A percentile compares a stretch with the other conserved stretches of the same genome.
phyloP scores from a whole-genome alignment of 1,140 invertebrate genomes.

The Macrobrachium rosenbergii region DNA sequence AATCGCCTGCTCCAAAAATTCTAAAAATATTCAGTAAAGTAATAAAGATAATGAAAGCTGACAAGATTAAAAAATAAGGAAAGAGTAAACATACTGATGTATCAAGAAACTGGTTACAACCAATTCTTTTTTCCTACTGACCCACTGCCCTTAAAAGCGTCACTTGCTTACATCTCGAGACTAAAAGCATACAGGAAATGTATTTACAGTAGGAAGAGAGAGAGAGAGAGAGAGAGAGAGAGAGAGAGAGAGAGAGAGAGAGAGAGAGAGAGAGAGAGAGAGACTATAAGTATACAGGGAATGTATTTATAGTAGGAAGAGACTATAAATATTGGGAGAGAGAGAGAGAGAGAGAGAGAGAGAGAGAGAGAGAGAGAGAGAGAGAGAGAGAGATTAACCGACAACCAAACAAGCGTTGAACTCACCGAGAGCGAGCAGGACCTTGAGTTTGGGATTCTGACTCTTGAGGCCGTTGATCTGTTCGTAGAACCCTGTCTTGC shows the following conservation, averaged over 20 bases:
- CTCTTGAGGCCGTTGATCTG: conserved; percentile 86
- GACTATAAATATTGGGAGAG: neutral
- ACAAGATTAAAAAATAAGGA: no score
- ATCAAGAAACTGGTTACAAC: no score
- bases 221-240: conserved; percentile 4
- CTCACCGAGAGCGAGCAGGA: conserved; percentile 89
- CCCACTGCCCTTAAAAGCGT: no score
- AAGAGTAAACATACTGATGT: no score
- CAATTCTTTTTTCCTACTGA: no score
- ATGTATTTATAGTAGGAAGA: neutral
- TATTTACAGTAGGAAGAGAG: neutral
- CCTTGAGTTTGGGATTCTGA: conserved; percentile 89
- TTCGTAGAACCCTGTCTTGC: conserved; percentile 90
- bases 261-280: conserved; percentile 11
- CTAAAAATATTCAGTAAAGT: no score
- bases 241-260: conserved; percentile 10
- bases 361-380: conserved; percentile 47
- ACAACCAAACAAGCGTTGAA: conserved; percentile 53
- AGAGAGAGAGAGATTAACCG: conserved; percentile 26
- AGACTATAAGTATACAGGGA: neutral
- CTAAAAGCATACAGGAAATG: neutral
- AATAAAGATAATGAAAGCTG: no score
- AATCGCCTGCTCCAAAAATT: no score
- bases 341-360: conserved; percentile 42
- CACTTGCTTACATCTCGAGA: no score